A percentile compares a stretch with the other conserved stretches of the same genome.
phyloP scores from a whole-genome alignment of 2,888 invertebrate species.

The Himalopsyche kuldschensis region DNA sequence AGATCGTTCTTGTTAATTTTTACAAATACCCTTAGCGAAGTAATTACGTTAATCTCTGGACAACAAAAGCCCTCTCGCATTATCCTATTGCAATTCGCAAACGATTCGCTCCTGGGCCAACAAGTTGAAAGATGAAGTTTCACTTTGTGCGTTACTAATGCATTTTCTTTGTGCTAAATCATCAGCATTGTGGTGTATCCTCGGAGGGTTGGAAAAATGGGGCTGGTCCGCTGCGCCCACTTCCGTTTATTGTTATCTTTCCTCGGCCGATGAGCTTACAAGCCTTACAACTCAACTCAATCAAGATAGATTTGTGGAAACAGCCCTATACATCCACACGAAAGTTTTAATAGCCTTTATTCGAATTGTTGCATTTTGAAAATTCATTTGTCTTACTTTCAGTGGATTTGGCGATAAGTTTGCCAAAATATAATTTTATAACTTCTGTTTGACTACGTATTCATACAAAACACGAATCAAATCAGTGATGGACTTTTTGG shows the following conservation, averaged over 20 bases:
- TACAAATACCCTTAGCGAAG: slow-evolving; percentile 12
- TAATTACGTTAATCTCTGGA: slow-evolving; percentile 18
- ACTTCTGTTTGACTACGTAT: too few relatives aligned
- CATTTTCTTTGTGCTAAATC: slow-evolving; percentile 35
- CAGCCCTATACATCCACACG: too few relatives aligned
- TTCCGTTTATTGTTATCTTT: slow-evolving; percentile 13
- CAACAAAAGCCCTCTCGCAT: slow-evolving; percentile 19
- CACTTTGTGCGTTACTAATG: slow-evolving; percentile 23
- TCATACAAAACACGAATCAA: too few relatives aligned
- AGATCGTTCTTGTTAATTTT: not conserved
- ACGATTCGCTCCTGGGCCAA: slow-evolving; percentile 9
- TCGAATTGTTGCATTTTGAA: too few relatives aligned
- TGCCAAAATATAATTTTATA: too few relatives aligned
- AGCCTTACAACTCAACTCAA: not conserved
- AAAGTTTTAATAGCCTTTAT: too few relatives aligned
- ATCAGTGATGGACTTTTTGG: too few relatives aligned
- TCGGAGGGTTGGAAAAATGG: not conserved
- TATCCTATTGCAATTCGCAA: slow-evolving; percentile 10
- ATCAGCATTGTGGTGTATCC: slow-evolving; percentile 24
- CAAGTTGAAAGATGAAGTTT: slow-evolving; percentile 29
- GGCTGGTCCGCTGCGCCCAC: not conserved
- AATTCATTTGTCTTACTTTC: too few relatives aligned
- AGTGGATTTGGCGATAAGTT: too few relatives aligned
- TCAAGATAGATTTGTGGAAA: not conserved
- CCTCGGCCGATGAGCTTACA: not conserved